These are phyloP conservation scores for Drosophila rellima DNA, from an alignment of 2,888 invertebrate genomes.

Conservation along the genomic window DNA sequence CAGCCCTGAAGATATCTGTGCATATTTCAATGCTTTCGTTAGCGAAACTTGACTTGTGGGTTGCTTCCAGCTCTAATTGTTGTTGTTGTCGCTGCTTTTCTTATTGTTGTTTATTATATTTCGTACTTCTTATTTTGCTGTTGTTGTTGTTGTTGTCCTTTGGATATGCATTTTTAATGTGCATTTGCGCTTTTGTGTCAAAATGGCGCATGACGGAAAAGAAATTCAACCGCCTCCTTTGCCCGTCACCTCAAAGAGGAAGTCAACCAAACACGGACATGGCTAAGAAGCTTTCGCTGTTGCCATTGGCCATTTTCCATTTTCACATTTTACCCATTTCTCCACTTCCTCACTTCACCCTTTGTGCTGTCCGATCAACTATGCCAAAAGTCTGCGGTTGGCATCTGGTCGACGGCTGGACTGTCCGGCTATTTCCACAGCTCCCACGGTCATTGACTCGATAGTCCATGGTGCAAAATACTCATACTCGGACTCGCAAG, in stretches of 20 bases:
- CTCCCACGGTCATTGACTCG: constrained; percentile 60
- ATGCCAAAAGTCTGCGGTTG: constrained; percentile 78
- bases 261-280: constrained; percentile 43
- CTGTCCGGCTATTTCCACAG: constrained; percentile 30
- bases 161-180: constrained; percentile 79
- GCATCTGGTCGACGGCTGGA: constrained; percentile 65
- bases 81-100: constrained; percentile 15
- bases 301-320: constrained; percentile 4
- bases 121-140: constrained; percentile 2
- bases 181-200: constrained; percentile 80
- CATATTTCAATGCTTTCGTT: constrained; percentile 79
- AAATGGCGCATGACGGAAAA: constrained; percentile 73
- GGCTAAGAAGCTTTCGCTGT: constrained; percentile 61
- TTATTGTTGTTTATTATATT: constrained; percentile 24
- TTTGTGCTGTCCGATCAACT: constrained; percentile 64
- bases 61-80: constrained; percentile 19
- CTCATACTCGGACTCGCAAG: constrained; percentile 9
- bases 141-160: constrained; percentile 54
- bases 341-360: no score
- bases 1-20: constrained; percentile 67
- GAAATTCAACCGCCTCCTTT: constrained; percentile 52
- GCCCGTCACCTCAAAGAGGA: constrained; percentile 17
- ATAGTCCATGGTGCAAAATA: constrained; percentile 28
- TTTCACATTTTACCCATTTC: neutral
- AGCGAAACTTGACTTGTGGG: constrained; percentile 72